These are phyloP conservation scores for Oscheius sp. DNA, from an alignment of 2,888 invertebrate genomes.

Conservation along the genomic window DNA sequence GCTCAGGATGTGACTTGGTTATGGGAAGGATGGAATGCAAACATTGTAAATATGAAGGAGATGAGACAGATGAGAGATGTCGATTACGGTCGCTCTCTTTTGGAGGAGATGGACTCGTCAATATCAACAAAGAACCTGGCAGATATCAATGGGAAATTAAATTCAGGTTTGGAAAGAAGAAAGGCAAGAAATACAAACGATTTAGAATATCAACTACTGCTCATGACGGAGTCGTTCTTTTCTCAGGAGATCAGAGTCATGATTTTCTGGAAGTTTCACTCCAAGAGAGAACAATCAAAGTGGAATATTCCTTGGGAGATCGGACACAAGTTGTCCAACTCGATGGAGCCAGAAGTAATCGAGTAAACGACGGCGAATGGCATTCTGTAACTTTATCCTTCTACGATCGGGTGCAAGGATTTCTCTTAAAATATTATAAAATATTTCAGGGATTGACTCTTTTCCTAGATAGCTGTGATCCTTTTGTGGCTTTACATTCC, in stretches of 20 bases:
- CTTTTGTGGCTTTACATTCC: conserved; percentile 42
- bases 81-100: conserved; percentile 62
- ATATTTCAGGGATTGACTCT: conserved; percentile 56
- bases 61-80: conserved; percentile 55
- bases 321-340: conserved; percentile 49
- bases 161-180: conserved; percentile 39
- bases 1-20: conserved; percentile 44
- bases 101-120: conserved; percentile 54
- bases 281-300: conserved; percentile 51
- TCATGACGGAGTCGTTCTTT: conserved; percentile 57
- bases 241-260: conserved; percentile 51
- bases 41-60: conserved; percentile 41
- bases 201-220: conserved; percentile 61
- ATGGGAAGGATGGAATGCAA: conserved; percentile 45
- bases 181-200: background rate
- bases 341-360: conserved; percentile 43
- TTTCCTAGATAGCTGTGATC: conserved; percentile 60
- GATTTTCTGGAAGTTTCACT: conserved; percentile 64
- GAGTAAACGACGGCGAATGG: conserved; percentile 67
- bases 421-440: background rate
- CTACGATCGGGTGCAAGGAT: conserved; percentile 52
- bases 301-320: conserved; percentile 53
- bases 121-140: conserved; percentile 45
- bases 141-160: conserved; percentile 52
- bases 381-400: conserved; percentile 59